phyloP scores from a whole-genome alignment of 2,888 invertebrate species.

The Dasypolia templi region DNA sequence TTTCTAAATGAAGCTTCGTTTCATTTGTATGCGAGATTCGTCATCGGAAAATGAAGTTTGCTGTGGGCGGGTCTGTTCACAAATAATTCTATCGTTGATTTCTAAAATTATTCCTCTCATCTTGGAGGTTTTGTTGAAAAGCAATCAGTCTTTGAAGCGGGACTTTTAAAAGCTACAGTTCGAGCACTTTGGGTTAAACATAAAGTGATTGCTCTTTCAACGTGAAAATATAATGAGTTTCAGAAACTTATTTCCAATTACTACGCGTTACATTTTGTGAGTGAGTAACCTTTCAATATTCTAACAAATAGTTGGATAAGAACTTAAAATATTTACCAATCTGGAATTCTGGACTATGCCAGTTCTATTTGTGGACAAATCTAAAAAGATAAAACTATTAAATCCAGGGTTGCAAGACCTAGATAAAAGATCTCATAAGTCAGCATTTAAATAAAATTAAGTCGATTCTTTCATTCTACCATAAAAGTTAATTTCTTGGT shows the following conservation, averaged over 20 bases:
- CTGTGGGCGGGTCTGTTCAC: background rate
- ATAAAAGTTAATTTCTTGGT: conserved; percentile 41
- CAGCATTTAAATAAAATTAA: conserved; percentile 10
- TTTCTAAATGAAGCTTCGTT: conserved; percentile 9
- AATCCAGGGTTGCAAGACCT: conserved; percentile 5
- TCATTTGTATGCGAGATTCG: background rate
- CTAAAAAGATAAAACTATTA: conserved; percentile 9
- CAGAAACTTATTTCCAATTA: conserved; percentile 29
- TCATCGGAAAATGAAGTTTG: background rate
- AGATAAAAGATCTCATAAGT: background rate
- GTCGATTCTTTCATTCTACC: conserved; percentile 17
- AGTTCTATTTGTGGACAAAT: background rate
- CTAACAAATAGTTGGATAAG: background rate
- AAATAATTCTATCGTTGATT: conserved; percentile 18
- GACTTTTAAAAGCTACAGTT: conserved; percentile 62
- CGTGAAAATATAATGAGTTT: conserved; percentile 39
- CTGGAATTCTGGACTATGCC: background rate
- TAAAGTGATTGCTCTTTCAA: conserved; percentile 52
- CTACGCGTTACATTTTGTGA: conserved; percentile 1
- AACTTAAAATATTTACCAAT: background rate
- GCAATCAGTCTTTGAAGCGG: conserved; percentile 60
- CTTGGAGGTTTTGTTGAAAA: conserved; percentile 24
- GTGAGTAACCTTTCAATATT: background rate
- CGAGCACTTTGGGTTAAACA: conserved; percentile 67
- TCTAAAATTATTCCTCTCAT: conserved; percentile 32